Conservation (phyloP, 2,797 vertebrate genomes). For the Chromobotia macracanthus region DNA sequence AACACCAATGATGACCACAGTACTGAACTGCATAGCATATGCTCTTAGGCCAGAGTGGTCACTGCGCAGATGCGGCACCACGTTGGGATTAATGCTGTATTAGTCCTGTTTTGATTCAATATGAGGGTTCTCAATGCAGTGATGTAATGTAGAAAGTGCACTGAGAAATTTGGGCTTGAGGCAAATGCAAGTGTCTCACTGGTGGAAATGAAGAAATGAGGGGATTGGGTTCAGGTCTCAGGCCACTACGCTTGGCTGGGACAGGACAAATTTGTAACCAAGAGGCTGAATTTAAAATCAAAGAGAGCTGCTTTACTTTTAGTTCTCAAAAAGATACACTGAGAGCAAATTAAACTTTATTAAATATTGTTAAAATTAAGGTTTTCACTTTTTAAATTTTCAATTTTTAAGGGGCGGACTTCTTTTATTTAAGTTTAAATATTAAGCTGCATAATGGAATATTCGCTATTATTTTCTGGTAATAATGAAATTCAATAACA, state of each 20-base stretch:
- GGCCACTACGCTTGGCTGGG: not conserved
- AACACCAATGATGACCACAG: not conserved
- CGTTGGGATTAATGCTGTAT: not conserved
- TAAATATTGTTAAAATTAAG: no score
- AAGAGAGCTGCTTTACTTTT: not conserved
- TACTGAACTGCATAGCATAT: not conserved
- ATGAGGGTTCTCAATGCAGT: not conserved
- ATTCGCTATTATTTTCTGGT: not conserved
- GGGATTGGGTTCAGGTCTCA: not conserved
- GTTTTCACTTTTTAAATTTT: no score
- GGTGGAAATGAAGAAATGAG: not conserved
- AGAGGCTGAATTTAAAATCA: not conserved
- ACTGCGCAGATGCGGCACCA: not conserved
- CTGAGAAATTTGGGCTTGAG: not conserved
- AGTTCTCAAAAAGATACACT: not conserved
- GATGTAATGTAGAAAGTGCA: not conserved
- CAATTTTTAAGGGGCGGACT: not conserved
- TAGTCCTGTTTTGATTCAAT: not conserved
- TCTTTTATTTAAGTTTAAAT: conserved; percentile 9
- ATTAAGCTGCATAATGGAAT: not conserved
- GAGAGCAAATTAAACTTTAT: conserved; percentile 18
- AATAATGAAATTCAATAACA: conserved; percentile 7
- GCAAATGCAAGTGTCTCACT: not conserved
- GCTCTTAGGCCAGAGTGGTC: not conserved
- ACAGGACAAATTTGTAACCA: not conserved